These are phyloP conservation scores for Calvadosia cruxmelitensis DNA, from an alignment of 30 jellyfish, hydroid and myxozoan genomes.

Conservation along the genomic window DNA sequence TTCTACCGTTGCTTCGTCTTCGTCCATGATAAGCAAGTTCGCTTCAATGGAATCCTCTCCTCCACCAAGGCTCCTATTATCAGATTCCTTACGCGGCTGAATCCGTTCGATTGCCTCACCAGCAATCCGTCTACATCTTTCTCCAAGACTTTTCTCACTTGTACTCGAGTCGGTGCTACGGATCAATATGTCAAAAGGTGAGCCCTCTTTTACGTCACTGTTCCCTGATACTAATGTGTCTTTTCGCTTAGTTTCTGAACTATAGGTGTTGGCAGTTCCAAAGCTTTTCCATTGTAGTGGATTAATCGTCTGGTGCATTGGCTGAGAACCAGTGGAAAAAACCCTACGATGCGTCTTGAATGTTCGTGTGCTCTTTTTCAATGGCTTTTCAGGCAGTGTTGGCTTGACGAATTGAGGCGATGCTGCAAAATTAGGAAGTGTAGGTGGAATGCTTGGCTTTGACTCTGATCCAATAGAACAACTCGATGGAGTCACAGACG, in stretches of 20 bases:
- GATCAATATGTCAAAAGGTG: neutral
- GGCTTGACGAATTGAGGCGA: neutral
- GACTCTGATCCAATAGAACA: too few species aligned
- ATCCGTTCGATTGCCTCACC: constrained; percentile 92
- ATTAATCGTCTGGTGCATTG: neutral
- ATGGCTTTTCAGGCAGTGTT: neutral
- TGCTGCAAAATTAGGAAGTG: too few species aligned
- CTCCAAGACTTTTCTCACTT: constrained; percentile 43
- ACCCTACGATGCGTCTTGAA: neutral
- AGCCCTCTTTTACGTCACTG: neutral
- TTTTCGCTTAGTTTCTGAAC: neutral
- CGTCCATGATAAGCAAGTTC: constrained; percentile 35
- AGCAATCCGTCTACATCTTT: constrained; percentile 61
- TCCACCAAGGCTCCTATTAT: constrained; percentile 8
- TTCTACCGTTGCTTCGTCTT: constrained; percentile 44
- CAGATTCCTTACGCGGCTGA: constrained; percentile 15
- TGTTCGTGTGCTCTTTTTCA: constrained; percentile 1
- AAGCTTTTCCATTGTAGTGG: neutral
- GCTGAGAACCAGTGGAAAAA: neutral
- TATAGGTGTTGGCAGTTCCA: neutral
- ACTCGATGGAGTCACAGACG: too few species aligned
- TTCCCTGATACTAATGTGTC: neutral
- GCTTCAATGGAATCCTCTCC: constrained; percentile 39
- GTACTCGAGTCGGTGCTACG: constrained; percentile 21
- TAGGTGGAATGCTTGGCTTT: too few species aligned